phyloP scores from a whole-genome alignment of 1,140 invertebrate genomes.

The Pomacea maculata region DNA sequence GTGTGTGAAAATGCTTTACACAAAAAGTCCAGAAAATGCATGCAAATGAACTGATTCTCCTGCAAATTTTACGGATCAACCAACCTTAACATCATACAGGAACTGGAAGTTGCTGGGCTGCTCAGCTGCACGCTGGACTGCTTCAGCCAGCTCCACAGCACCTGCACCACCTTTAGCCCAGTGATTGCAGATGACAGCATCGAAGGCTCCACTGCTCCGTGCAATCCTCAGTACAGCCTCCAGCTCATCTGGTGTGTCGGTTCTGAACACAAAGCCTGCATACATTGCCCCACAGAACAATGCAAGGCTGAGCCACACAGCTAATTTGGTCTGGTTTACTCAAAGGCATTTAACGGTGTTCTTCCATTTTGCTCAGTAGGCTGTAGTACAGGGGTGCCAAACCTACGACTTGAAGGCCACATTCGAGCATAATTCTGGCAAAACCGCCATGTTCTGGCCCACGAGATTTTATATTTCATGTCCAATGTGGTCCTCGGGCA shows the following conservation, averaged over 20 bases:
- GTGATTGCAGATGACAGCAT: constrained; percentile 87
- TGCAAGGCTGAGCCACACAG: no score
- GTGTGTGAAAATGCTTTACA: not conserved
- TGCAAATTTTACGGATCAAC: not conserved
- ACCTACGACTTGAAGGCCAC: no score
- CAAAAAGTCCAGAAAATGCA: not conserved
- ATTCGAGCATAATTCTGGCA: no score
- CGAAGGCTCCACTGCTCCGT: constrained; percentile 80
- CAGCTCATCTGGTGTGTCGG: constrained; percentile 87
- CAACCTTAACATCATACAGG: constrained; percentile 81
- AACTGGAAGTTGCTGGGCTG: constrained; percentile 74
- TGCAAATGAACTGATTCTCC: not conserved
- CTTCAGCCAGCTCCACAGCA: constrained; percentile 84
- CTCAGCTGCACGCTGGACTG: constrained; percentile 82
- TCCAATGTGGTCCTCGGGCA: no score
- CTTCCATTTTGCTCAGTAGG: no score
- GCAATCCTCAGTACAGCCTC: constrained; percentile 80
- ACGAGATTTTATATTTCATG: no score
- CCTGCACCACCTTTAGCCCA: constrained; percentile 92
- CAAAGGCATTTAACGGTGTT: no score
- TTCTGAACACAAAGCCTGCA: constrained; percentile 68
- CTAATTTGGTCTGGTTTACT: no score
- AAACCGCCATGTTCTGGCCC: no score
- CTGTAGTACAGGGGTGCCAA: no score
- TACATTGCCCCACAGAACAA: not conserved